phyloP scores from a whole-genome alignment of 2,113 vertebrate species.

The Lophius piscatorius region DNA sequence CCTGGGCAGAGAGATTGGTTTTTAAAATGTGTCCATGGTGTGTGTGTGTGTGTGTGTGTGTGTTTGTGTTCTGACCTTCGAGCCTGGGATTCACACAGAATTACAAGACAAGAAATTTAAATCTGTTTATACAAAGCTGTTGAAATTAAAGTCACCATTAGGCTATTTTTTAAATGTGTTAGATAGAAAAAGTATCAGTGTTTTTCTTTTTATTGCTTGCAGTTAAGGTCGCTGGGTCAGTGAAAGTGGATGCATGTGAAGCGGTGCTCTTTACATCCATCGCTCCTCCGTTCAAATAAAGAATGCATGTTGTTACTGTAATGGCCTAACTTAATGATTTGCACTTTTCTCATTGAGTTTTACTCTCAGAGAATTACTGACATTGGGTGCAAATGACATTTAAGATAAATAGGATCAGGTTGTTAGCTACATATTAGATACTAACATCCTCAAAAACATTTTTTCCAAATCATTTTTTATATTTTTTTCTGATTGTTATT shows the following conservation, averaged over 20 bases:
- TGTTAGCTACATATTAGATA: constrained; percentile 19
- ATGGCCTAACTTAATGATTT: constrained; percentile 27
- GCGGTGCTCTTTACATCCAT: constrained; percentile 8
- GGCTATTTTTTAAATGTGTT: constrained; percentile 18
- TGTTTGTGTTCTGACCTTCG: too few relatives aligned
- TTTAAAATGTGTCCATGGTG: background rate
- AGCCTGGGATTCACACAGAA: constrained; percentile 37
- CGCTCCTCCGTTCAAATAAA: constrained; percentile 21
- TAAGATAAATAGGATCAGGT: constrained; percentile 43
- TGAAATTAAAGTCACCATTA: constrained; percentile 13
- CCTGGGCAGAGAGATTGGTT: constrained; percentile 6
- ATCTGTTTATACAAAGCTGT: background rate
- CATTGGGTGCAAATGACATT: constrained; percentile 47
- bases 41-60: too few relatives aligned
- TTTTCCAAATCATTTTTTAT: background rate
- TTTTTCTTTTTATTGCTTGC: constrained; percentile 13
- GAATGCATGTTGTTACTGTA: constrained; percentile 29
- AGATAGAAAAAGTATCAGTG: constrained; percentile 12
- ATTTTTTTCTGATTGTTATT: constrained; percentile 3
- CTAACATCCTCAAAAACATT: background rate
- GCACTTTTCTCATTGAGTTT: constrained; percentile 49
- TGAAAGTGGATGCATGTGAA: constrained; percentile 24
- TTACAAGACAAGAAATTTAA: constrained; percentile 12
- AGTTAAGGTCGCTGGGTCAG: constrained; percentile 9
- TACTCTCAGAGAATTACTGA: constrained; percentile 54